Evolutionary conservation across 2,797 vertebrate species (phyloP).

Genomic region (Pogoniulus pusillus): DNA sequence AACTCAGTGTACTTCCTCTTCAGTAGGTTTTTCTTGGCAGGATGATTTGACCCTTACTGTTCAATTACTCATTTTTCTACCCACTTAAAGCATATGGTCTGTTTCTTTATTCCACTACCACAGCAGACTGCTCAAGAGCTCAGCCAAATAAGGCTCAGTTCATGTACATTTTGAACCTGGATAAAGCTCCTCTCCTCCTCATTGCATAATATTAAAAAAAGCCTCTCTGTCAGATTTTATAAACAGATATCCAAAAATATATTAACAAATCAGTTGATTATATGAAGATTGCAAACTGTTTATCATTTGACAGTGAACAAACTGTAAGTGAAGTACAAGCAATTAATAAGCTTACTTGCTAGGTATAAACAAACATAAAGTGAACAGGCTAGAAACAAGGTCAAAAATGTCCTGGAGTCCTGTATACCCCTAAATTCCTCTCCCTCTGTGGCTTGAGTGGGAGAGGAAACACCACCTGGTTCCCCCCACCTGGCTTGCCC

Average conservation of each 20-base stretch:
- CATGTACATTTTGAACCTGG: not conserved
- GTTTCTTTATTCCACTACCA: constrained; percentile 2
- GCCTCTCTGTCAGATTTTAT: not conserved
- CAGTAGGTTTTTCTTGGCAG: constrained; percentile 53
- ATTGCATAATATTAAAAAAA: not conserved
- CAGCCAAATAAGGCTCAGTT: constrained; percentile 14
- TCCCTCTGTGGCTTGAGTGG: too few species aligned
- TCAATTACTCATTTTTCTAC: constrained; percentile 53
- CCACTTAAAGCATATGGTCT: not conserved
- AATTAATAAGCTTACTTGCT: constrained; percentile 21
- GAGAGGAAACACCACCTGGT: too few species aligned
- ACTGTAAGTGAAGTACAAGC: constrained; percentile 15
- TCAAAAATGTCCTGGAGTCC: too few species aligned
- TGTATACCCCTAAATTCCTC: too few species aligned
- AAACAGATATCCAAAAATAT: not conserved
- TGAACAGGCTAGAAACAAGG: constrained; percentile 17
- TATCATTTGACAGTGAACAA: constrained; percentile 36
- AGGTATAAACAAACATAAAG: constrained; percentile 14
- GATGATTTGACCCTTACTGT: constrained; percentile 4
- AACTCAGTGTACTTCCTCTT: constrained; percentile 52
- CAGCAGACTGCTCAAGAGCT: not conserved
- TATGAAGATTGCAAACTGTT: not conserved
- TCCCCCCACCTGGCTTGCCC: too few species aligned
- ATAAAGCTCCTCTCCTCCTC: not conserved
- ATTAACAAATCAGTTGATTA: constrained; percentile 47